A percentile compares a stretch with the other conserved stretches of the same genome.
Evolutionary conservation across 35 echinoderm and acorn worm species (phyloP).

Genomic region (Strongylocentrotus purpuratus): DNA sequence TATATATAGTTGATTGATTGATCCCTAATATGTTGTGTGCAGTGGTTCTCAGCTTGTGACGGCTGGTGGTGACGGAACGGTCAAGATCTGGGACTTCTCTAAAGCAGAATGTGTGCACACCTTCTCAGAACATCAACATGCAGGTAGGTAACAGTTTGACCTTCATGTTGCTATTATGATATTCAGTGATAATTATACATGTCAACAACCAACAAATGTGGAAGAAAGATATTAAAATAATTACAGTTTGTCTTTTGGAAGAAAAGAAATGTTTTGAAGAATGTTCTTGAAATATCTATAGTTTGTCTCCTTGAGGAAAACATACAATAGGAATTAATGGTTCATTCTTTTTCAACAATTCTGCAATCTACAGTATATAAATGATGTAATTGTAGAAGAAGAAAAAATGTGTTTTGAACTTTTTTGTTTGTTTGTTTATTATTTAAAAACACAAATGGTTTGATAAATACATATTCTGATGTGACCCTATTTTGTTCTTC

Average conservation of each 20-base stretch:
- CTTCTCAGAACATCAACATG: slow-evolving; percentile 96
- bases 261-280: no score
- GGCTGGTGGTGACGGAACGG: slow-evolving; percentile 89
- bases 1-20: background rate
- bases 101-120: slow-evolving; percentile 99
- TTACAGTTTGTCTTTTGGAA: no score
- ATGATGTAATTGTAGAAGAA: no score
- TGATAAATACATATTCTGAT: background rate
- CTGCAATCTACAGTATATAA: background rate
- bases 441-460: background rate
- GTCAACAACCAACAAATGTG: no score
- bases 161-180: background rate
- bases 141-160: slow-evolving; percentile 52
- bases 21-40: background rate
- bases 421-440: background rate
- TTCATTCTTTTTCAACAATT: no score
- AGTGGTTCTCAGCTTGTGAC: slow-evolving; percentile 96
- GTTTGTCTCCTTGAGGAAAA: no score
- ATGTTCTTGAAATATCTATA: no score
- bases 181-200: no score
- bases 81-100: slow-evolving; percentile 99
- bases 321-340: background rate
- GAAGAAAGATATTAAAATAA: no score
- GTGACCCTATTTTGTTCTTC: background rate
- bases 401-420: background rate